Evolutionary conservation across 2,888 invertebrate species (phyloP).

Genomic region (Ophion slaviceki): DNA sequence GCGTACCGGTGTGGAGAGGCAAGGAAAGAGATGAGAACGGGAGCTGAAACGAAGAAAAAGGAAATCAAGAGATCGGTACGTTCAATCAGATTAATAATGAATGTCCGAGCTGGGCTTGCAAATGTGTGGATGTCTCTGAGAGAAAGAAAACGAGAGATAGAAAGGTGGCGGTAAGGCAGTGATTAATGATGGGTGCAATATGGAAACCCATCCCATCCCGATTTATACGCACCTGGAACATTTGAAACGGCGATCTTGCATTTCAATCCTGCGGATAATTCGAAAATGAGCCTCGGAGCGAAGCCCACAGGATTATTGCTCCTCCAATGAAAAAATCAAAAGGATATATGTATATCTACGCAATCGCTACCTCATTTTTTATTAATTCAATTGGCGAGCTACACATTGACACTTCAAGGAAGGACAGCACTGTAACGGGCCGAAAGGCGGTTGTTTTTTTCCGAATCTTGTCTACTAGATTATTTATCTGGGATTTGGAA

Average conservation of each 20-base stretch:
- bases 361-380: neutral
- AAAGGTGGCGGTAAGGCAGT: conserved; percentile 57
- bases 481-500: neutral
- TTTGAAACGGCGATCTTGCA: conserved; percentile 50
- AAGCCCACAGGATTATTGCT: conserved; percentile 34
- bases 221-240: conserved; percentile 52
- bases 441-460: too few species aligned
- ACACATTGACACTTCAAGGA: neutral
- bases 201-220: conserved; percentile 59
- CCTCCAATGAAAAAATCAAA: neutral
- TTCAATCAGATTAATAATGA: conserved; percentile 66
- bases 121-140: neutral
- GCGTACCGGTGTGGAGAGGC: neutral
- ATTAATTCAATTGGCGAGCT: neutral
- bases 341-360: neutral
- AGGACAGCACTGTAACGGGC: too few species aligned
- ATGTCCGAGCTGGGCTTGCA: conserved; percentile 39
- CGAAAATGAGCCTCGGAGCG: conserved; percentile 54
- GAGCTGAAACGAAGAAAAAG: conserved; percentile 36
- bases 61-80: conserved; percentile 47
- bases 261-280: conserved; percentile 54
- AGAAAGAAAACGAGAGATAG: conserved; percentile 46
- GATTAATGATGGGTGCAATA: conserved; percentile 68
- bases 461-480: too few species aligned
- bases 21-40: conserved; percentile 23